These are phyloP conservation scores for Lerema accius DNA, from an alignment of 1,140 invertebrate species.

Conservation along the genomic window DNA sequence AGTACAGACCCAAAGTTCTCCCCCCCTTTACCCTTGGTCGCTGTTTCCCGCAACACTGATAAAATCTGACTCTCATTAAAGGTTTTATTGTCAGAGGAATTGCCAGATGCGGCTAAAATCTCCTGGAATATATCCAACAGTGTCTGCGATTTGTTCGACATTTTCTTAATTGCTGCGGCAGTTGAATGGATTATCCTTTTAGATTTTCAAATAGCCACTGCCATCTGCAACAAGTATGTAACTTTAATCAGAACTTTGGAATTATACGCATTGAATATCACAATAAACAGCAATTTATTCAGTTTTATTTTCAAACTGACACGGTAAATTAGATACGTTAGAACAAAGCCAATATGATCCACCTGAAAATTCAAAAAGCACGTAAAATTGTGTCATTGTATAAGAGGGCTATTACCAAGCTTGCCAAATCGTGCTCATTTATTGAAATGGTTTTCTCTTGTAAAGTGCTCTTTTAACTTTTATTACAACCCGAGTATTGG, in stretches of 20 bases:
- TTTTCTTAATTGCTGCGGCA: constrained; percentile 42
- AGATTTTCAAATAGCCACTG: constrained; percentile 4
- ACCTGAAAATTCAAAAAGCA: constrained; percentile 1
- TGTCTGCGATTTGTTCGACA: constrained; percentile 69
- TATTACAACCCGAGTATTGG: constrained; percentile 7
- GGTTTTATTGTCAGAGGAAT: constrained; percentile 55
- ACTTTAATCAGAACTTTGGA: too few relatives aligned
- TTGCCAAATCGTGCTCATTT: constrained; percentile 24
- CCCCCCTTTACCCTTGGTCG: constrained; percentile 44
- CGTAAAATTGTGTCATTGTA: constrained; percentile 7
- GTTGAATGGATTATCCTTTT: constrained; percentile 4
- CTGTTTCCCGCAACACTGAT: constrained; percentile 61
- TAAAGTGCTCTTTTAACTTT: constrained; percentile 11
- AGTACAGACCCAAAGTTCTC: constrained; percentile 62
- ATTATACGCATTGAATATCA: too few relatives aligned
- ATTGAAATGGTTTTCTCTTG: constrained; percentile 18
- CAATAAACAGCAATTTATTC: too few relatives aligned
- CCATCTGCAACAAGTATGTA: constrained; percentile 1
- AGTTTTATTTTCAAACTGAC: too few relatives aligned
- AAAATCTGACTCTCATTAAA: constrained; percentile 68
- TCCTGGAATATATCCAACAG: constrained; percentile 72
- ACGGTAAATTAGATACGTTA: too few relatives aligned
- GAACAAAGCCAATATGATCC: neutral
- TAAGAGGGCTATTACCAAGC: constrained; percentile 15
- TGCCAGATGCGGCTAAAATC: constrained; percentile 65